Evolutionary conservation across 2,888 invertebrate species (phyloP), one percentile per base, ranked within the genome.

Genomic region (Synergus itoensis): DNA sequence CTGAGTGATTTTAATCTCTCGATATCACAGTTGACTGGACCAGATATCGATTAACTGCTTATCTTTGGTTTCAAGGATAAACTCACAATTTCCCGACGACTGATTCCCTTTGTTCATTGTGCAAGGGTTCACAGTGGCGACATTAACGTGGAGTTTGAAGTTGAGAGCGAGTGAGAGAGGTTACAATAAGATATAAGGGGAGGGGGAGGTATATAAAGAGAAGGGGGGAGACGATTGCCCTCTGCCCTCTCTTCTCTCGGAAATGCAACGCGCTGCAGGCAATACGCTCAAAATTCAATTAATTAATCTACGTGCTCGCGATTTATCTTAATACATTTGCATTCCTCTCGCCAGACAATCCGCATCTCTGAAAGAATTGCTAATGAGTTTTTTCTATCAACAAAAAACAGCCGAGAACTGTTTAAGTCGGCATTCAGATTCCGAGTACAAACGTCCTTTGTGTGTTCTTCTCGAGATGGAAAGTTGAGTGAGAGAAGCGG

Each of bases 61-160:
- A 57, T 53, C 53, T 73, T 73, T 73, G 73, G 73, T 73, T 73
- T 73, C 36, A 73, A 73, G 73, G 53, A 73, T 73, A 73, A 73
- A 73, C 53, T 36, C 53, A 73, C 53, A 53, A 73, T 73, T 73
- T 53, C 48, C 40, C 53, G 73, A 53, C 73, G 73, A 73, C 73
- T 73, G 73, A 73, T 73, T 73, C 73, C 53, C 73, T 73, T 53
- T 73, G 73, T 73, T 73, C 73, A 73, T 73, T 73, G 73, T 73
- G 73, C 53, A 57, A 73, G 36, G 73, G 73, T 73, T 73, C 73
- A 73, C 36, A 73, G 73, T 73, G 73, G 73, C 73, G 73, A 73
- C 73, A 73, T 73, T 73, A 69, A 73, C 73, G 36, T 73, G 53
- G 73, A 73, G 73, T 73, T 62, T 73, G 73, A 73, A 53, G 73